These are phyloP conservation scores for Tonatia bakeri DNA, from an alignment of 2,113 vertebrate species.

Conservation along the genomic window DNA sequence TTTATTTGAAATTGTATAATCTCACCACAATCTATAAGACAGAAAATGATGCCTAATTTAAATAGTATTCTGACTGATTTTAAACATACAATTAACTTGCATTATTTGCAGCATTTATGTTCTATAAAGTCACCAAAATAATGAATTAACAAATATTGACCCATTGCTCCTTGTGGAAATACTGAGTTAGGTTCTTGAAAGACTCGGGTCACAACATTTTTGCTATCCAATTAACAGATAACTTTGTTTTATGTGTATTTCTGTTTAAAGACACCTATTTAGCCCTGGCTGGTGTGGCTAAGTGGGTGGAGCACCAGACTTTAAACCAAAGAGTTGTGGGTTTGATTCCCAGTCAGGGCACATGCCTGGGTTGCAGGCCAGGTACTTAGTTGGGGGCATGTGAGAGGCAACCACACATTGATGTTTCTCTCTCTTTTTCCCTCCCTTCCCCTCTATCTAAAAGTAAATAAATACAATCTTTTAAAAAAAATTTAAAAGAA, in stretches of 20 bases:
- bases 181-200: background rate
- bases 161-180: background rate
- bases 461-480: too few species aligned
- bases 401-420: too few species aligned
- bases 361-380: too few species aligned
- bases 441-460: too few species aligned
- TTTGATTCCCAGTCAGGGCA: too few species aligned
- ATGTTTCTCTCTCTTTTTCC: too few species aligned
- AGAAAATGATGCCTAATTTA: background rate
- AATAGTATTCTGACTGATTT: background rate
- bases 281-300: too few species aligned
- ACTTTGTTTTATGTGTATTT: background rate
- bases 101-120: background rate
- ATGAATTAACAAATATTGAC: background rate
- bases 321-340: too few species aligned
- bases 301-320: too few species aligned
- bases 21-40: background rate
- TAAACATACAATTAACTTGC: background rate
- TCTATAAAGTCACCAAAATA: background rate
- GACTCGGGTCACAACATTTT: background rate
- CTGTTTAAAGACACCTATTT: background rate
- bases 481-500: too few species aligned
- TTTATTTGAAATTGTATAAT: background rate
- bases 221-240: background rate
- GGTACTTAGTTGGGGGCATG: too few species aligned